Conservation (phyloP, 2,113 vertebrate species). For the Campylorhamphus procurvoides region DNA sequence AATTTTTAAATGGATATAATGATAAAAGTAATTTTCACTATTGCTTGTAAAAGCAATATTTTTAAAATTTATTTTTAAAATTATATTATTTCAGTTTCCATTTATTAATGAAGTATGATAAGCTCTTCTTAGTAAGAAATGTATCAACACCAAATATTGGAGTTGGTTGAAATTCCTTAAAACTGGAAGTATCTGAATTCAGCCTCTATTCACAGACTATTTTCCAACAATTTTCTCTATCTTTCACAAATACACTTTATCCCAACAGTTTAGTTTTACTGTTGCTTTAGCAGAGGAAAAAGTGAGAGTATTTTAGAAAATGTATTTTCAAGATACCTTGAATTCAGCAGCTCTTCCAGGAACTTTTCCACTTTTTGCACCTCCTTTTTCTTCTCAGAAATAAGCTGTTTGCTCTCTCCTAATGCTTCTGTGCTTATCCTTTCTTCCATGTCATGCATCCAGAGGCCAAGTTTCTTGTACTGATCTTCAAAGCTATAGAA, state of each 20-base stretch:
- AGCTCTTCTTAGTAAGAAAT: not conserved
- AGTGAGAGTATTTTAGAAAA: not conserved
- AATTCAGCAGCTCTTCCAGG: slow-evolving; percentile 83
- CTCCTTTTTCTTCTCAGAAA: slow-evolving; percentile 84
- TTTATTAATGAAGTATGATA: not conserved
- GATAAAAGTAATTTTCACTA: not conserved
- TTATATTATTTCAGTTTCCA: not conserved
- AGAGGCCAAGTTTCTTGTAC: slow-evolving; percentile 81
- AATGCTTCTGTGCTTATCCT: slow-evolving; percentile 82
- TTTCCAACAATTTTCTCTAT: not conserved
- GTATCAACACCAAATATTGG: not conserved
- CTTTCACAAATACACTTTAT: not conserved
- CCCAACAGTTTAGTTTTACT: not conserved
- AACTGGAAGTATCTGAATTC: not conserved
- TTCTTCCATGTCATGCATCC: slow-evolving; percentile 88
- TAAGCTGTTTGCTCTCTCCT: slow-evolving; percentile 80
- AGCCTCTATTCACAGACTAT: not conserved
- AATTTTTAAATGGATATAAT: not conserved
- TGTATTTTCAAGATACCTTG: slow-evolving; percentile 77
- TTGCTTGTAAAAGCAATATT: not conserved
- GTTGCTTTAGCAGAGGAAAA: not conserved
- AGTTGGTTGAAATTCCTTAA: not conserved
- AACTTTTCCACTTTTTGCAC: slow-evolving; percentile 88
- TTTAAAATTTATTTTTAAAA: not conserved
- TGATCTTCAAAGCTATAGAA: slow-evolving; percentile 85